These are phyloP conservation scores for Eurytoma californica DNA, from an alignment of 2,888 invertebrate species.

Conservation along the genomic window DNA sequence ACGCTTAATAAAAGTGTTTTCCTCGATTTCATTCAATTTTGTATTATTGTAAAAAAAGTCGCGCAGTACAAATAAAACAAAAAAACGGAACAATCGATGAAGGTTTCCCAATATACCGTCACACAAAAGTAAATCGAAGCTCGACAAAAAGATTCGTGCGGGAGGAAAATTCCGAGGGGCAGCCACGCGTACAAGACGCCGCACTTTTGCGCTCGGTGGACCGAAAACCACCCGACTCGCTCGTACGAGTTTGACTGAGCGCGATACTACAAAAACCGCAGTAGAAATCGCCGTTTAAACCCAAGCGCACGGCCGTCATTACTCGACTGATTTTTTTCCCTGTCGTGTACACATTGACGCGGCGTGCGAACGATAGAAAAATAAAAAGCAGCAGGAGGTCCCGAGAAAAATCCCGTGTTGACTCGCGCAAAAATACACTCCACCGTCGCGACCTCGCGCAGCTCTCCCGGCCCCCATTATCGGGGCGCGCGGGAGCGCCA, in stretches of 20 bases:
- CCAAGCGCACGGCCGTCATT: not conserved
- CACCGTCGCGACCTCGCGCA: not conserved
- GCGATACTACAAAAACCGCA: not conserved
- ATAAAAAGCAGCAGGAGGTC: not conserved
- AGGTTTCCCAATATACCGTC: too few species aligned
- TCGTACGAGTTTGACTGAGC: not conserved
- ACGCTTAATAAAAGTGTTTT: too few species aligned
- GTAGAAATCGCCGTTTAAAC: too few species aligned
- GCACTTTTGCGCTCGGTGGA: not conserved
- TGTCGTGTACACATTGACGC: not conserved
- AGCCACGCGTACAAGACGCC: not conserved
- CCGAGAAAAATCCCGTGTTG: slow-evolving; percentile 15
- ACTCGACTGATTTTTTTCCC: slow-evolving; percentile 12
- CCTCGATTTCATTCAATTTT: too few species aligned
- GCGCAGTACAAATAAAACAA: too few species aligned
- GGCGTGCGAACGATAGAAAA: not conserved
- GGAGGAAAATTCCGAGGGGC: too few species aligned
- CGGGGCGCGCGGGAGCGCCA: not conserved
- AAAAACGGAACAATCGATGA: too few species aligned
- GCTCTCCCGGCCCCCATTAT: not conserved
- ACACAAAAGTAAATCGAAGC: too few species aligned
- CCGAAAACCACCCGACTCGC: not conserved
- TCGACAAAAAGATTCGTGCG: too few species aligned
- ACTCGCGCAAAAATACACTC: slow-evolving; percentile 9
- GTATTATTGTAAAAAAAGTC: too few species aligned